Base-by-base conservation (phyloP, 2,888 invertebrate species). In the Sinhomidia bicolor region DNA sequence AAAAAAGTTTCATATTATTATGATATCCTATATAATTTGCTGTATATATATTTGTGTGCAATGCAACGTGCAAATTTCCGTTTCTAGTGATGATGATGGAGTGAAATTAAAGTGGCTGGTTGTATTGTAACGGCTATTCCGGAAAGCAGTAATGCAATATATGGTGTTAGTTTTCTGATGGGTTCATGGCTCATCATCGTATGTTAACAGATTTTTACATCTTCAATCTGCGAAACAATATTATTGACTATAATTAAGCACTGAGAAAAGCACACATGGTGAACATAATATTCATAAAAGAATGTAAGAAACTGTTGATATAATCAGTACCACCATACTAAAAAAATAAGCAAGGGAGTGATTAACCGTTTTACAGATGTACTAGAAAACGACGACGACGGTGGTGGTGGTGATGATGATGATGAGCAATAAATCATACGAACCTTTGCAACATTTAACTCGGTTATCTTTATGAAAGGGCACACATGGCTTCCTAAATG, bases 371-470 rank as follows among this genome's bases (percentile, higher is more conserved):
- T 79, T 60, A 60, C 57, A 79, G 79, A 79, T 79, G 60, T 60
- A 60, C 79, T 60, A 79, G 32, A 79, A 79, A 47, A 80, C 62
- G 80, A 80, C 36, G 78, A n/a, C n/a, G n/a, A n/a, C n/a, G n/a
- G n/a, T n/a, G n/a, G n/a, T n/a, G n/a, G 23, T 62, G 62, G 23
- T 62, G 76, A 79, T 29, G 71, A 78, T 76, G 71, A 74, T 74
- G 79, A 79, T 60, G 83, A 83, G 54, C 54, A 47, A 78, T 85
- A 85, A 85, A 85, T 87, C 82, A 87, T 87, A 76, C 82, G 65
- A 79, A 41, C 9, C 20, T 86, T 41, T 81, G 81, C 57, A 86
- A 68, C 76, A 79, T 85, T 85, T 85, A 85, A 81, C 80, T 74
- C 32, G n/a, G 76, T 86, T 86, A 86, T 80, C 81, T 71, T 60